Evolutionary conservation across 2,113 vertebrate species (phyloP), one percentile per base, ranked within the genome.

Genomic region (Pluvianellus socialis): DNA sequence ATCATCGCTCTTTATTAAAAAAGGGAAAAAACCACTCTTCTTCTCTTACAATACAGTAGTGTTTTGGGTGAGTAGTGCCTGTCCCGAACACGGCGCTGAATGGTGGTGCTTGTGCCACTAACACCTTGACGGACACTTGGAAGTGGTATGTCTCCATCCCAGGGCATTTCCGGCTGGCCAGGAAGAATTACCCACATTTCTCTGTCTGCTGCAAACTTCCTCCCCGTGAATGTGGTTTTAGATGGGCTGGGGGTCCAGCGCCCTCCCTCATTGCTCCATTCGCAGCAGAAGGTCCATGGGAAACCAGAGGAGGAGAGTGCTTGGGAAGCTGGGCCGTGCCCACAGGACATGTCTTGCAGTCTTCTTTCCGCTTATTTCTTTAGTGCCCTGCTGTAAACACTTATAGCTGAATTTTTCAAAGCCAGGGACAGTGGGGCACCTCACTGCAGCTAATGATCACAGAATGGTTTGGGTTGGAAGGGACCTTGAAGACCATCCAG

Each of bases 121-220:
- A 4, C 44, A 7, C 49, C 1, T 0, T 7, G 55, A 14, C 10
- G 55, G 55, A 26, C 6, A 1, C 20, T 53, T 40, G 0, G 4
- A 42, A 84, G 68, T 5, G 1, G 1, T 23, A 15, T 3, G 3
- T 23, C 30, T 61, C 3, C 28, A 10, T 59, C 52, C 32, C 23
- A 6, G 38, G 9, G 14, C 7, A 0, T 79, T 30, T 53, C 1
- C 0, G 12, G 45, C 30, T 73, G 66, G 32, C 32, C 42, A 12
- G 44, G 72, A 45, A 52, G 19, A 35, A 3, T 4, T n/a, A 12
- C 21, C 0, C 18, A n/a, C 12, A 0, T 47, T 33, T 73, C 26
- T n/a, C 17, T 52, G 19, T 44, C 32, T 40, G 35, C 73, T 20
- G 30, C 44, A 24, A 40, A 20, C 50, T 53, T 58, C 21, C 45